Conservation (phyloP, 2,888 invertebrate species). For the Seira ritae region DNA sequence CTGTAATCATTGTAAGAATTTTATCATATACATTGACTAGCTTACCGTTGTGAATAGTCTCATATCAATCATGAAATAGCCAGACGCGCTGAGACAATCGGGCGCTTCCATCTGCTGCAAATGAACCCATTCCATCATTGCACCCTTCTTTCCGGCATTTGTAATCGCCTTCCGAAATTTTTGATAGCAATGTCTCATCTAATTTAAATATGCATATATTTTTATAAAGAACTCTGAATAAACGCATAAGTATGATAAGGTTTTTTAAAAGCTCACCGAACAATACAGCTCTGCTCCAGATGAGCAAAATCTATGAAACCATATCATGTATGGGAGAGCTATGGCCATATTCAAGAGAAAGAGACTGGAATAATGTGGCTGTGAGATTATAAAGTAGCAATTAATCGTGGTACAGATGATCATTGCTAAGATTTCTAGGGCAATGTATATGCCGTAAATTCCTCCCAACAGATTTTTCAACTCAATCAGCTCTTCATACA, state of each 20-base stretch:
- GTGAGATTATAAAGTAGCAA: constrained; percentile 41
- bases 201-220: neutral
- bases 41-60: constrained; percentile 48
- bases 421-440: constrained; percentile 49
- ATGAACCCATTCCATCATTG: constrained; percentile 11
- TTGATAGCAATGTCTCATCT: constrained; percentile 33
- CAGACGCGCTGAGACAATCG: constrained; percentile 27
- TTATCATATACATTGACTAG: neutral
- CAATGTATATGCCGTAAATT: constrained; percentile 43
- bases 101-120: constrained; percentile 36
- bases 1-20: neutral
- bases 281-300: constrained; percentile 2
- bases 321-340: constrained; percentile 40
- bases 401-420: constrained; percentile 51
- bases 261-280: constrained; percentile 18
- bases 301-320: constrained; percentile 45
- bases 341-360: constrained; percentile 37
- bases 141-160: neutral
- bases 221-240: neutral
- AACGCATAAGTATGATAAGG: neutral
- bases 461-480: constrained; percentile 18
- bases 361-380: constrained; percentile 12
- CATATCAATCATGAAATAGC: constrained; percentile 52
- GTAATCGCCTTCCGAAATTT: constrained; percentile 22
- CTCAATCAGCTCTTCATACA: constrained; percentile 44